Base-by-base conservation (phyloP, 2,888 invertebrate species). In the Catocala fraxini region DNA sequence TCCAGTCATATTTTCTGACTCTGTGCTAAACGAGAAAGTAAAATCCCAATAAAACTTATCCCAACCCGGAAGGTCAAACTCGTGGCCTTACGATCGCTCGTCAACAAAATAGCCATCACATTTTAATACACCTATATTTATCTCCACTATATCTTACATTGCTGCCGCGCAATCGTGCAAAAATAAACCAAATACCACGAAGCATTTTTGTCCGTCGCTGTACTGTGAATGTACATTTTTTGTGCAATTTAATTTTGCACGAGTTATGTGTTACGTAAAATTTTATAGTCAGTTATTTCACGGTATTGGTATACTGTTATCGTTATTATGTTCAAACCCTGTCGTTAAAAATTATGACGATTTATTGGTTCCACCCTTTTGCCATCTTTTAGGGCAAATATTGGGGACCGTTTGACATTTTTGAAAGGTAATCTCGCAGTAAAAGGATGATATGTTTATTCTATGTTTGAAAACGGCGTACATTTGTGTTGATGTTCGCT, bases 311-410 rank as follows among this genome's bases (percentile, higher is more conserved):
- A 68, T 62, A 66, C 57, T 63, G 78, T 71, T 78, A 77, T 65
- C 75, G 70, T 47, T 73, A 73, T 73, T 51, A 68, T 74, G 68
- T 57, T 35, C 56, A 55, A 47, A 51, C 52, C 59, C 45, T 59
- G 59, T 63, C 78, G 80, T 79, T 71, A 79, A 79, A 79, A 77
- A 71, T 58, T 68, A 79, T 68, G 77, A 67, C 69, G 59, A 79
- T 72, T 72, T 79, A 77, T 79, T 66, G 53, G 56, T 60, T 53
- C 13, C 46, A 56, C 65, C 73, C 71, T 70, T 69, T 53, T 49
- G 15, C 61, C 62, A 56, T 62, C 7, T 49, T 9, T 56, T 56
- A 55, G 53, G 53, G n/a, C 56, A 54, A 61, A 53, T 65, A 63
- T 63, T 62, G 54, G 62, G 1, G 15, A 56, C 12, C 43, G 42